phyloP scores from a whole-genome alignment of 2,888 invertebrate genomes.

The Blera fallax region DNA sequence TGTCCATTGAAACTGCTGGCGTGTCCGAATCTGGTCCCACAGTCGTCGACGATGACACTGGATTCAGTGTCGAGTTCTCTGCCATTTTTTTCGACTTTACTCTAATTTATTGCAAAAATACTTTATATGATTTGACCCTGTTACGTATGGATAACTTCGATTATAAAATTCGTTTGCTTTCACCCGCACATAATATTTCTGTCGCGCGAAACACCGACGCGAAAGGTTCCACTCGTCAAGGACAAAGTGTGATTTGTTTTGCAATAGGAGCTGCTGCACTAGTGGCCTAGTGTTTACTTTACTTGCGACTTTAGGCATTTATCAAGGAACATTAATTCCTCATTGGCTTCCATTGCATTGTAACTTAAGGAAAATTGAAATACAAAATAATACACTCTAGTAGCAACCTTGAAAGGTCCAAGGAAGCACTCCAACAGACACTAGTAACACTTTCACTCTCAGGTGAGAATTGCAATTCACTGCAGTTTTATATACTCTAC shows the following conservation, averaged over 20 bases:
- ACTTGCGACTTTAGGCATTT: neutral
- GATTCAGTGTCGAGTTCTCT: slow-evolving; percentile 28
- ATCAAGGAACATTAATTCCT: neutral
- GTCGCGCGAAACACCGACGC: neutral
- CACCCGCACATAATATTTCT: slow-evolving; percentile 25
- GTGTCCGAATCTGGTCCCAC: slow-evolving; percentile 36
- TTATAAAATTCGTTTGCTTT: slow-evolving; percentile 13
- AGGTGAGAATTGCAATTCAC: slow-evolving; percentile 8
- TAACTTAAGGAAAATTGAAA: neutral
- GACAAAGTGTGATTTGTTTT: slow-evolving; percentile 18
- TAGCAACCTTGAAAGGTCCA: slow-evolving; percentile 51
- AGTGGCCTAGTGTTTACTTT: neutral
- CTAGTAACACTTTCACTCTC: slow-evolving; percentile 49
- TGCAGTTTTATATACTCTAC: neutral
- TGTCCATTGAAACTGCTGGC: slow-evolving; percentile 84
- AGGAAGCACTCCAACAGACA: slow-evolving; percentile 10
- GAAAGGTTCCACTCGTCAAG: slow-evolving; percentile 29
- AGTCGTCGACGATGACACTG: slow-evolving; percentile 21
- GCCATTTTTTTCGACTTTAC: slow-evolving; percentile 19
- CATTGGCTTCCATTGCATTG: neutral
- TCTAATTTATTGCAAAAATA: slow-evolving; percentile 4
- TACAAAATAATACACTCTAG: neutral
- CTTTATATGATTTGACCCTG: neutral
- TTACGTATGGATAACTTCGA: neutral
- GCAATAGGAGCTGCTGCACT: neutral